Evolutionary conservation across 2,113 vertebrate genomes (phyloP).

Genomic region (Mus spicilegus): DNA sequence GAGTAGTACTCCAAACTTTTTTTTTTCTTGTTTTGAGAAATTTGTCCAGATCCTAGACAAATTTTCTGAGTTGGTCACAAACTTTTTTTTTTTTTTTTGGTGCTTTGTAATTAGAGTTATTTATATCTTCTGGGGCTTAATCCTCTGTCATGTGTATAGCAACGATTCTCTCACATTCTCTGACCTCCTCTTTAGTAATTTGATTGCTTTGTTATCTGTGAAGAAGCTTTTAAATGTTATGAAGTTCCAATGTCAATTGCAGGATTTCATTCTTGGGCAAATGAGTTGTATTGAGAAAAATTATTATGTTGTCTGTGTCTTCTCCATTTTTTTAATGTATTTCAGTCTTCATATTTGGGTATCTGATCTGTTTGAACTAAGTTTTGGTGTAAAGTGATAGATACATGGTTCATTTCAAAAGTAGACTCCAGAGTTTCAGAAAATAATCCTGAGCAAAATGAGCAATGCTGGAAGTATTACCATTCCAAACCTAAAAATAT

Average conservation of each 20-base stretch:
- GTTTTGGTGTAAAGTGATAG: neutral
- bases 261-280: neutral
- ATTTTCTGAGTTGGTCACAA: neutral
- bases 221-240: neutral
- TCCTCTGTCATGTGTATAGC: neutral
- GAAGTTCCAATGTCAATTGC: too few relatives aligned
- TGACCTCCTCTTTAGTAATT: neutral
- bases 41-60: neutral
- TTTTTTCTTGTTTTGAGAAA: neutral
- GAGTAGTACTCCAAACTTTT: too few relatives aligned
- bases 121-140: neutral
- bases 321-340: neutral
- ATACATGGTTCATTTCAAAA: neutral
- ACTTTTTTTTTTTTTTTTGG: too few relatives aligned
- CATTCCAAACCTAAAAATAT: too few relatives aligned
- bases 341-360: neutral
- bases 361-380: neutral
- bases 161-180: neutral
- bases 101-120: neutral
- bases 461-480: too few relatives aligned
- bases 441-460: too few relatives aligned
- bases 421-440: too few relatives aligned
- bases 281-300: neutral
- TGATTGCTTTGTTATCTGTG: neutral
- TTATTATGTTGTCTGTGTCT: neutral